phyloP scores from a whole-genome alignment of 2,888 invertebrate species.

The Bembecia ichneumoniformis region DNA sequence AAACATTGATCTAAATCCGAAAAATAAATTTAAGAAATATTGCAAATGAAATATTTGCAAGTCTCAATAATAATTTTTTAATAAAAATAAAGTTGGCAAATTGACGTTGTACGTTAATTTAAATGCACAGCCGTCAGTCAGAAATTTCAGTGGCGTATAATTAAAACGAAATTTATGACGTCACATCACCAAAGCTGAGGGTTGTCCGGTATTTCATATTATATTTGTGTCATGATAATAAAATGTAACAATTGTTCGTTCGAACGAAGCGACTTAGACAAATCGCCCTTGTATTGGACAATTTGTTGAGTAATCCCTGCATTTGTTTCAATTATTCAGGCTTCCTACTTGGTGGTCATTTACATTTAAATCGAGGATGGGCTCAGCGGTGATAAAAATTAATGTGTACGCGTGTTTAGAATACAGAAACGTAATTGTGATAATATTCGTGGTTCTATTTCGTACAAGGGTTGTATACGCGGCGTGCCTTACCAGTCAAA shows the following conservation, averaged over 20 bases:
- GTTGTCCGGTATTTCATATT: constrained; percentile 9
- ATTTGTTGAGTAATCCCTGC: constrained; percentile 68
- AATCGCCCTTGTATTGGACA: constrained; percentile 69
- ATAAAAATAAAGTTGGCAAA: background rate
- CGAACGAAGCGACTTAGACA: constrained; percentile 56
- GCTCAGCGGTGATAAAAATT: constrained; percentile 19
- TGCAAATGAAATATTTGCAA: too few relatives aligned
- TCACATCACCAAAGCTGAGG: background rate
- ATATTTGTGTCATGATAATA: constrained; percentile 37
- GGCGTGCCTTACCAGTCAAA: constrained; percentile 20
- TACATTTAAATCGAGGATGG: constrained; percentile 29
- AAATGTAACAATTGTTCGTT: constrained; percentile 45
- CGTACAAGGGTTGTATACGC: constrained; percentile 22
- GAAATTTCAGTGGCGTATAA: background rate
- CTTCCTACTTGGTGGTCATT: constrained; percentile 48
- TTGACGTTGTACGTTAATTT: background rate
- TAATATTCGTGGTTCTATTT: constrained; percentile 33
- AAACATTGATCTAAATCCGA: too few relatives aligned
- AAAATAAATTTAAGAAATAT: too few relatives aligned
- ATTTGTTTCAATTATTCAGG: constrained; percentile 69
- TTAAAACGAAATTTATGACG: background rate
- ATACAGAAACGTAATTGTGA: constrained; percentile 28
- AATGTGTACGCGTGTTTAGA: constrained; percentile 44
- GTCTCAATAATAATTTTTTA: background rate
- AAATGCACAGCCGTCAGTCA: background rate